Conservation (phyloP, 2,797 vertebrate species). For the Coreius guichenoti region DNA sequence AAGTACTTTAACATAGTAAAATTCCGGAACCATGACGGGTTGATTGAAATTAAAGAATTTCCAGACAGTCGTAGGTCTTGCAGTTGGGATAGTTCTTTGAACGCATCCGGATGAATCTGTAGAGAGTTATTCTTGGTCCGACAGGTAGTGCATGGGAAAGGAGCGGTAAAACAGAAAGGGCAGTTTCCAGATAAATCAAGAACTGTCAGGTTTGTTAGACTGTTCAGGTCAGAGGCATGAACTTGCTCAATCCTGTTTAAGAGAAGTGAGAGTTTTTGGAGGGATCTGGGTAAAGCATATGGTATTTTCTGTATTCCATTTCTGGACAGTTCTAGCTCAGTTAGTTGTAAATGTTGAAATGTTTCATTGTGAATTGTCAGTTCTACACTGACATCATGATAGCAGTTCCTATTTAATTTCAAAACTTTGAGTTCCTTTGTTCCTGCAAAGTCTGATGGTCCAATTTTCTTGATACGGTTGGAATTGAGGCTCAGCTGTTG, state of each 20-base stretch:
- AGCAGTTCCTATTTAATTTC: conserved; percentile 66
- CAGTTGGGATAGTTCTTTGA: conserved; percentile 43
- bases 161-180: conserved; percentile 72
- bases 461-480: conserved; percentile 65
- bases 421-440: conserved; percentile 56
- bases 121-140: conserved; percentile 2
- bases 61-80: conserved; percentile 62
- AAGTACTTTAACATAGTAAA: conserved; percentile 63
- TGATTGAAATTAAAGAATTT: conserved; percentile 62
- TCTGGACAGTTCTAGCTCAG: conserved; percentile 57
- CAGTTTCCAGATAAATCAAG: conserved; percentile 75
- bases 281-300: conserved; percentile 54
- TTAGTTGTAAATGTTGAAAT: conserved; percentile 55
- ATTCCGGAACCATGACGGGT: conserved; percentile 62
- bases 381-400: conserved; percentile 56
- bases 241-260: conserved; percentile 66
- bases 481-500: conserved; percentile 65
- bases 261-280: conserved; percentile 56
- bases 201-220: conserved; percentile 60
- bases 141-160: conserved; percentile 71
- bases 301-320: conserved; percentile 66
- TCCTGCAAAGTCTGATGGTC: conserved; percentile 61
- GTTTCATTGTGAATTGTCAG: conserved; percentile 45
- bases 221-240: conserved; percentile 61
- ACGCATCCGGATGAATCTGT: conserved; percentile 57